phyloP scores from a whole-genome alignment of 2,113 vertebrate species.

The Caracal caracal region DNA sequence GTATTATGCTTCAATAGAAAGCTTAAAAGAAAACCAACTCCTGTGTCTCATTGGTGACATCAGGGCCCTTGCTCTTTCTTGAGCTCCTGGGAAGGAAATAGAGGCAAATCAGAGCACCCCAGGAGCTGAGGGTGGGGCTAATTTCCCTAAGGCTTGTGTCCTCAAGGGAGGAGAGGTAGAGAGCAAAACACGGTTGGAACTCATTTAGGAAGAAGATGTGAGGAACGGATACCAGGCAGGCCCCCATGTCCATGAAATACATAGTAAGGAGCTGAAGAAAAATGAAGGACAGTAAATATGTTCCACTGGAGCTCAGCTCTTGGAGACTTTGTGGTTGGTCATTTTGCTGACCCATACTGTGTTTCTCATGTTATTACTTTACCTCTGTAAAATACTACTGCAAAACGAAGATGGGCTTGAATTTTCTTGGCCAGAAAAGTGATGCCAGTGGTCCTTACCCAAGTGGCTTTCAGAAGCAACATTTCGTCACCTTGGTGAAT shows the following conservation, averaged over 20 bases:
- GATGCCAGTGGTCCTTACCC: background rate
- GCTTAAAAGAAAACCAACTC: background rate
- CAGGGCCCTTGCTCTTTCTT: background rate
- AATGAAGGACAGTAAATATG: fast-evolving
- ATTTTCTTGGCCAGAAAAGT: background rate
- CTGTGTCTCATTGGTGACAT: background rate
- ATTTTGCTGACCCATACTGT: background rate
- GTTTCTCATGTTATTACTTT: background rate
- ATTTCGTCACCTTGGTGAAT: background rate
- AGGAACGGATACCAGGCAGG: fast-evolving
- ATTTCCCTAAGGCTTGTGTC: background rate
- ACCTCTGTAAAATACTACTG: background rate
- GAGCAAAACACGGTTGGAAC: fast-evolving
- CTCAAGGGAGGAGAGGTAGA: background rate
- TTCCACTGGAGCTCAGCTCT: background rate
- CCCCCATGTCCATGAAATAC: background rate
- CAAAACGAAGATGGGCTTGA: background rate
- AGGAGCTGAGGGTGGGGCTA: background rate
- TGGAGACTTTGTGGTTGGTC: background rate
- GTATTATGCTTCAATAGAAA: background rate
- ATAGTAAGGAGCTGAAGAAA: background rate
- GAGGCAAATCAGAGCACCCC: no score
- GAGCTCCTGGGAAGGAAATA: background rate
- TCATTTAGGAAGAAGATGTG: background rate
- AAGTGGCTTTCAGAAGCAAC: background rate